A percentile compares a stretch with the other conserved stretches of the same genome.
phyloP scores from a whole-genome alignment of 1,140 invertebrate genomes.

The Zaprionus capensis region DNA sequence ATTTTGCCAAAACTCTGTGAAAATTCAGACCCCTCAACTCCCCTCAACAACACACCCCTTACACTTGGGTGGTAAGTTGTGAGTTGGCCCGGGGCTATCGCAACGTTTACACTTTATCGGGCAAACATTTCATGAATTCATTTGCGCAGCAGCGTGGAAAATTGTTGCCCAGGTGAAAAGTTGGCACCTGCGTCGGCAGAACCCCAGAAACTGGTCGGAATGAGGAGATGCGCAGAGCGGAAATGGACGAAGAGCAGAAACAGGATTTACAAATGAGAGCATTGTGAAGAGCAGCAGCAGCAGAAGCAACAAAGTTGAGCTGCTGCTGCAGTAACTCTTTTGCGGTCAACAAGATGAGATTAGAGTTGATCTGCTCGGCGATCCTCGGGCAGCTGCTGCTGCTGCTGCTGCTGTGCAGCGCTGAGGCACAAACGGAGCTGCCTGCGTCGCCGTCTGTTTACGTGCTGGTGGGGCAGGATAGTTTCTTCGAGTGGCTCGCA shows the following conservation, averaged over 20 bases:
- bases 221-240: conserved; percentile 8
- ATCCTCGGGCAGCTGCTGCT: not conserved
- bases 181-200: conserved; percentile 29
- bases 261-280: conserved; percentile 31
- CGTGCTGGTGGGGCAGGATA: not conserved
- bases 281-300: not conserved
- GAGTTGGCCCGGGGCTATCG: conserved; percentile 23
- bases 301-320: not conserved
- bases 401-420: not conserved
- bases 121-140: conserved; percentile 79
- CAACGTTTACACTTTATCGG: conserved; percentile 63
- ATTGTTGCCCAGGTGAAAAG: conserved; percentile 67
- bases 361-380: conserved; percentile 25
- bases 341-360: conserved; percentile 51
- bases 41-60: not conserved
- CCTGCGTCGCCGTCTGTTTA: not conserved
- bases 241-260: conserved; percentile 8
- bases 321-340: conserved; percentile 35
- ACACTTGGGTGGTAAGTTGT: conserved; percentile 26
- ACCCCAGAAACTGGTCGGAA: conserved; percentile 33
- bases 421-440: not conserved
- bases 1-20: not conserved
- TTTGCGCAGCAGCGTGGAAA: conserved; percentile 69
- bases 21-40: not conserved
- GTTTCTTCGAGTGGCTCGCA: conserved; percentile 53